Conservation (phyloP, 2,888 invertebrate genomes). For the Drosophila kuntzei region DNA sequence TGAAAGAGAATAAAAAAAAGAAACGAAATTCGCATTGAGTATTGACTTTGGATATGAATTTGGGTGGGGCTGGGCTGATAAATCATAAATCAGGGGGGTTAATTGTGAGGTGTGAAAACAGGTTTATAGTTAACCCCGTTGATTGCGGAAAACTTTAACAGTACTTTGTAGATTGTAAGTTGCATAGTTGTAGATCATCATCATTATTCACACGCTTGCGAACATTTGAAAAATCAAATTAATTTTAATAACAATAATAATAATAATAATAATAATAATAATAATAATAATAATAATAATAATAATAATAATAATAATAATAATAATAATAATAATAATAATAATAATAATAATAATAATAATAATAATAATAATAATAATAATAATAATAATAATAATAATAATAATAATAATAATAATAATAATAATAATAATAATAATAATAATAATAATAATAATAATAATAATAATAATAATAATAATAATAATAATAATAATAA, state of each 20-base stretch:
- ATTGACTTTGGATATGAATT: background rate
- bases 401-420: background rate
- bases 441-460: background rate
- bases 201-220: conserved; percentile 29
- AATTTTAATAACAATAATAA: background rate
- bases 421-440: background rate
- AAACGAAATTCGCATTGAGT: conserved; percentile 5
- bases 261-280: background rate
- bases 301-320: background rate
- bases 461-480: background rate
- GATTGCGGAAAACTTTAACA: conserved; percentile 6
- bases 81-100: conserved; percentile 8
- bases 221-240: background rate
- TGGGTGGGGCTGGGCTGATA: conserved; percentile 9
- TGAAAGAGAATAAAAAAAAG: conserved; percentile 4
- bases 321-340: background rate
- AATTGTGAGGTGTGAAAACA: conserved; percentile 20
- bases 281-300: background rate
- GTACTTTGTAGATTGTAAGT: conserved; percentile 1
- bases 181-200: conserved; percentile 2
- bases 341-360: background rate
- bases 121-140: conserved; percentile 17
- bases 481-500: background rate
- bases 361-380: background rate
- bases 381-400: background rate